phyloP scores from a whole-genome alignment of 2,888 invertebrate species.

The Rhopalosiphum nymphaeae region DNA sequence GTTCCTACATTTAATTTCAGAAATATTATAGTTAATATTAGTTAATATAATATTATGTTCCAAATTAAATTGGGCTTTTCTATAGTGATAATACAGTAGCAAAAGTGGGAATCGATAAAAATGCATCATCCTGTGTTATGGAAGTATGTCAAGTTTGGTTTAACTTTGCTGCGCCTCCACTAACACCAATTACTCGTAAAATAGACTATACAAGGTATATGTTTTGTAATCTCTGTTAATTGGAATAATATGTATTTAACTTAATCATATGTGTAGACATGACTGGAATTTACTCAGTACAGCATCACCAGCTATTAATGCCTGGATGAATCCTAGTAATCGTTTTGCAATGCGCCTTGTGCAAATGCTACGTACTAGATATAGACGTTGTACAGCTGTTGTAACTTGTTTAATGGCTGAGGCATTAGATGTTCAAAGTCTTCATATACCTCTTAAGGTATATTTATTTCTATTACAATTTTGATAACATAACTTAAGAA shows the following conservation, averaged over 20 bases:
- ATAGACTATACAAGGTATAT: constrained; percentile 89
- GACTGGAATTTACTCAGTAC: constrained; percentile 98
- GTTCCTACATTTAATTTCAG: constrained; percentile 12
- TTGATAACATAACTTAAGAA: neutral
- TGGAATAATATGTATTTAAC: neutral
- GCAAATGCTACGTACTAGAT: constrained; percentile 83
- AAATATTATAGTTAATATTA: neutral
- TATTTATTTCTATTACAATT: constrained; percentile 36
- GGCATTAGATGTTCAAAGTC: constrained; percentile 87
- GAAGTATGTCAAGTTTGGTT: constrained; percentile 95
- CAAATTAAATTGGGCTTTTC: neutral
- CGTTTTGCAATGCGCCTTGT: constrained; percentile 87
- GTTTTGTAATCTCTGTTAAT: neutral
- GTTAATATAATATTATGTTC: neutral
- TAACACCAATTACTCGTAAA: constrained; percentile 92
- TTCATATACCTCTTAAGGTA: constrained; percentile 85
- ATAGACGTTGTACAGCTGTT: constrained; percentile 85
- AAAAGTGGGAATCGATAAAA: constrained; percentile 73
- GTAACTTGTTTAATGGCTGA: constrained; percentile 96
- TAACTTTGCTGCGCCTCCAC: constrained; percentile 96
- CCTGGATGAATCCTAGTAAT: constrained; percentile 98
- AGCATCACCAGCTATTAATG: constrained; percentile 95
- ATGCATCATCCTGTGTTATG: constrained; percentile 87
- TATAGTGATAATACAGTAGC: constrained; percentile 65
- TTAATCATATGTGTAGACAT: constrained; percentile 73